Conservation (phyloP, 2,113 vertebrate genomes). For the Addax nasomaculatus region DNA sequence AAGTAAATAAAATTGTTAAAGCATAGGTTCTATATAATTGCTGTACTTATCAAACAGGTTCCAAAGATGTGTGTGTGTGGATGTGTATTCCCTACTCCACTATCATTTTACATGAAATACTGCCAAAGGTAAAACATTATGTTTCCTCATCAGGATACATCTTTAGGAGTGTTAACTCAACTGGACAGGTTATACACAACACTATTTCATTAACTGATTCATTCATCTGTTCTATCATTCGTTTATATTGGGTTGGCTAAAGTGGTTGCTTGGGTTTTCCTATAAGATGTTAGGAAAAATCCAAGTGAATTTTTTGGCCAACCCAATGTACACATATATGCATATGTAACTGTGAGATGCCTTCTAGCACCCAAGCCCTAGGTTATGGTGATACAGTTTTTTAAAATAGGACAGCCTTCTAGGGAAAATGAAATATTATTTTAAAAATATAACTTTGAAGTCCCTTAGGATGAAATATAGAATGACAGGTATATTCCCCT, state of each 20-base stretch:
- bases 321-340: not conserved
- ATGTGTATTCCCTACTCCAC: rapidly evolving
- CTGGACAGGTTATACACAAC: not conserved
- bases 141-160: not conserved
- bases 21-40: not conserved
- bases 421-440: not conserved
- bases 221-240: not conserved
- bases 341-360: not conserved
- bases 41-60: not conserved
- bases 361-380: not conserved
- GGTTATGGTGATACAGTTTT: not conserved
- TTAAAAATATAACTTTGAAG: not conserved
- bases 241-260: not conserved
- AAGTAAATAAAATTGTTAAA: not conserved
- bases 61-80: not conserved
- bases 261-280: not conserved
- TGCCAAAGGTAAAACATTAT: not conserved
- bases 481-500: not conserved
- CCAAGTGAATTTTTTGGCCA: not conserved
- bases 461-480: not conserved
- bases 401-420: not conserved
- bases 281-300: not conserved
- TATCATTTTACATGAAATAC: not conserved
- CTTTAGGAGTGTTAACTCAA: not conserved
- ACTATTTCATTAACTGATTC: not conserved